Evolutionary conservation across 2,888 invertebrate genomes (phyloP).

Genomic region (Hetaerina titia): DNA sequence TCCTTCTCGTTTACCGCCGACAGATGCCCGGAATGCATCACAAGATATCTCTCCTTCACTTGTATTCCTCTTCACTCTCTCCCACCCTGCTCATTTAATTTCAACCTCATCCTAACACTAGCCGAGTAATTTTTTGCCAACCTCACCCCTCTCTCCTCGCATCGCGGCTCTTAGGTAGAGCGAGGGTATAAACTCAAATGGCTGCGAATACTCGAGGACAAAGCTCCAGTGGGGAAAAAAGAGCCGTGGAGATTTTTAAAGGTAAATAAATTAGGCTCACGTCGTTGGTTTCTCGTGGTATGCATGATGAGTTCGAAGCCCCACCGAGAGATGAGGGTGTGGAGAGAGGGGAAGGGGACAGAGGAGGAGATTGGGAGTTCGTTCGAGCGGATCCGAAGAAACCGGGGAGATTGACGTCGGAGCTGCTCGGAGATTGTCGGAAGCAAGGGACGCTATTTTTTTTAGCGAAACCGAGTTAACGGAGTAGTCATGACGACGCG

Average conservation of each 20-base stretch:
- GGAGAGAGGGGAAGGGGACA: background rate
- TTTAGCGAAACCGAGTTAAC: background rate
- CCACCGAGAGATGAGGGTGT: background rate
- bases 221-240: background rate
- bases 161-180: slow-evolving; percentile 18
- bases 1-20: slow-evolving; percentile 6
- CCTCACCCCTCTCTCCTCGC: background rate
- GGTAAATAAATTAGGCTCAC: slow-evolving; percentile 40
- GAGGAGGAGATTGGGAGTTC: background rate
- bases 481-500: background rate
- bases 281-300: background rate
- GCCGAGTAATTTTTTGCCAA: slow-evolving; percentile 11
- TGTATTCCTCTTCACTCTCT: background rate
- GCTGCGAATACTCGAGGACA: background rate
- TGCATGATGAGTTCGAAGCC: background rate
- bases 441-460: background rate
- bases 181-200: background rate
- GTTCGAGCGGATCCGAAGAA: background rate
- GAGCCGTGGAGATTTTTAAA: background rate
- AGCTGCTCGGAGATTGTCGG: background rate
- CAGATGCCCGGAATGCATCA: slow-evolving; percentile 39
- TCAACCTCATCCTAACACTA: background rate
- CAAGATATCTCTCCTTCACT: background rate
- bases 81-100: background rate
- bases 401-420: background rate